phyloP scores from a whole-genome alignment of 2,797 vertebrate genomes.

The Erethizon dorsatum region DNA sequence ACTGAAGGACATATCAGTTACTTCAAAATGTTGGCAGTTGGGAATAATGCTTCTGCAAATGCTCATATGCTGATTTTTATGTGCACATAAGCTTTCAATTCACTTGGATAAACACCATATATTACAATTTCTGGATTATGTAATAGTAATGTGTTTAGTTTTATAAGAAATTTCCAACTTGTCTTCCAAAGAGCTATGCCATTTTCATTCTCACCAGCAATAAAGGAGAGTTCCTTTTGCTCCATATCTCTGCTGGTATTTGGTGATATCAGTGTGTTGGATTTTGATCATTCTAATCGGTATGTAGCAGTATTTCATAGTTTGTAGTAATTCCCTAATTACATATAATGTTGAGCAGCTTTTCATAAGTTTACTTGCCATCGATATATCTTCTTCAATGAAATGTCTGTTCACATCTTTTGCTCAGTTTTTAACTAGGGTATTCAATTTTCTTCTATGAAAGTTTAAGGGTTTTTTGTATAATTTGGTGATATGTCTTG shows the following conservation, averaged over 20 bases:
- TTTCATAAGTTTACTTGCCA: neutral
- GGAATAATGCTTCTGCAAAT: neutral
- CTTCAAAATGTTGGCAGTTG: slow-evolving; percentile 4
- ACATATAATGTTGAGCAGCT: neutral
- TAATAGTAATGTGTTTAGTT: neutral
- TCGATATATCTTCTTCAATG: neutral
- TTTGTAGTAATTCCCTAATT: neutral
- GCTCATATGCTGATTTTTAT: neutral
- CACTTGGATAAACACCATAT: neutral
- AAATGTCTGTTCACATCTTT: neutral
- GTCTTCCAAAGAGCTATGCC: neutral
- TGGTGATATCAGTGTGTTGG: neutral
- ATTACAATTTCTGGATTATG: neutral
- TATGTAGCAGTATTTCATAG: neutral
- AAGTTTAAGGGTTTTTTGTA: neutral
- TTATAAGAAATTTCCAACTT: neutral
- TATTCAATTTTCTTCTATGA: neutral
- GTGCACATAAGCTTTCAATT: neutral
- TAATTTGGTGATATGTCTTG: neutral
- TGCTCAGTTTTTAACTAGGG: neutral
- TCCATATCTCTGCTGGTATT: neutral
- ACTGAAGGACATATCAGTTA: neutral
- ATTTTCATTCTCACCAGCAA: neutral
- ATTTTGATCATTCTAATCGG: neutral
- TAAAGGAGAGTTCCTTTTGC: neutral